Evolutionary conservation across 2,888 invertebrate genomes (phyloP).

Genomic region (Amiota minor): DNA sequence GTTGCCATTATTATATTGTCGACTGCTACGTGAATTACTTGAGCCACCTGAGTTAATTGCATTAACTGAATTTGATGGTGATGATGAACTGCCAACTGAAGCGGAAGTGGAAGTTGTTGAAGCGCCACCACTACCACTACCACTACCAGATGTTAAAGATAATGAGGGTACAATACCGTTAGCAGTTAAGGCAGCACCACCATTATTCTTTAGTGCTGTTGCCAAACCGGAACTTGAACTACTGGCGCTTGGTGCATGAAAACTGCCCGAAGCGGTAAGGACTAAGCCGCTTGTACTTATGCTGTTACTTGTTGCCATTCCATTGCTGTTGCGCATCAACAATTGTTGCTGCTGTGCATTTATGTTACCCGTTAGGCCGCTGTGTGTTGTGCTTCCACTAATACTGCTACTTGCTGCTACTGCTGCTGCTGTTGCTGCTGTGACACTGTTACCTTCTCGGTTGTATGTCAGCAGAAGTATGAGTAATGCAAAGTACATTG

Average conservation of each 20-base stretch:
- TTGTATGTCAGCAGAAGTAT: slow-evolving; percentile 56
- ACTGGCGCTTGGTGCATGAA: slow-evolving; percentile 27
- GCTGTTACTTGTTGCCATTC: slow-evolving; percentile 38
- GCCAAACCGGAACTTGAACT: slow-evolving; percentile 34
- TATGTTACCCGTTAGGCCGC: no score
- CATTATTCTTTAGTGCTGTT: slow-evolving; percentile 7
- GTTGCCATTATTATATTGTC: slow-evolving; percentile 37
- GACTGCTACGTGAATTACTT: slow-evolving; percentile 43
- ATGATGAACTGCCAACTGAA: slow-evolving; percentile 33
- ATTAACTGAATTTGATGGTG: slow-evolving; percentile 37
- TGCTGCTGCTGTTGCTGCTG: not conserved
- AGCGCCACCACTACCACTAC: not conserved
- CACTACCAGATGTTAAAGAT: slow-evolving; percentile 53
- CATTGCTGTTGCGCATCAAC: slow-evolving; percentile 36
- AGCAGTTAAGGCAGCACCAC: not conserved
- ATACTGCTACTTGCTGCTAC: slow-evolving; percentile 15
- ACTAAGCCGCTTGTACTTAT: slow-evolving; percentile 52
- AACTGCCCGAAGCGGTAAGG: slow-evolving; percentile 58
- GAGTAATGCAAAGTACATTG: slow-evolving; percentile 31
- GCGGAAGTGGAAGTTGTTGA: slow-evolving; percentile 35
- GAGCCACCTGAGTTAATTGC: slow-evolving; percentile 35
- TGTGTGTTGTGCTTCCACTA: slow-evolving; percentile 16
- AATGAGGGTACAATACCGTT: slow-evolving; percentile 55
- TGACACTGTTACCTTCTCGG: slow-evolving; percentile 35
- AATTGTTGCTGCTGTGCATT: slow-evolving; percentile 46